phyloP scores from a whole-genome alignment of 2,797 vertebrate species.

The Pterois miles region DNA sequence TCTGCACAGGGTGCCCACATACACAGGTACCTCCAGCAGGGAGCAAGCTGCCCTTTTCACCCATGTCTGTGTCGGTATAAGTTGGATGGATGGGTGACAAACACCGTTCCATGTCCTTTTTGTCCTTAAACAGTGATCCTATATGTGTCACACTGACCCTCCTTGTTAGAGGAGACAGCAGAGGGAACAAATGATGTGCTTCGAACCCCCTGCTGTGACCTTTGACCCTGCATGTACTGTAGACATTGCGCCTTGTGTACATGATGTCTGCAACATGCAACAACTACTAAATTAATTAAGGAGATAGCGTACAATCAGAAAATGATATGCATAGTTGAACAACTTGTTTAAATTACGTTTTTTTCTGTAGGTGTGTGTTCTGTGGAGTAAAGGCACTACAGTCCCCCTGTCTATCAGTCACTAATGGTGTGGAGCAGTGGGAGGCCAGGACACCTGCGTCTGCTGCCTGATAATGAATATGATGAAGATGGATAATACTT shows the following conservation, averaged over 20 bases:
- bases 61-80: slow-evolving; percentile 6
- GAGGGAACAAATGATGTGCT: slow-evolving; percentile 63
- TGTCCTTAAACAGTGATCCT: slow-evolving; percentile 25
- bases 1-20: not conserved
- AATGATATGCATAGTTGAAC: slow-evolving; percentile 9
- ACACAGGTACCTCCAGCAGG: not conserved
- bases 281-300: slow-evolving; percentile 13
- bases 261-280: slow-evolving; percentile 1
- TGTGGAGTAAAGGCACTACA: slow-evolving; percentile 25
- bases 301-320: not conserved
- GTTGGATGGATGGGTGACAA: slow-evolving; percentile 54
- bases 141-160: slow-evolving; percentile 46
- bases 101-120: slow-evolving; percentile 45
- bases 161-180: slow-evolving; percentile 72
- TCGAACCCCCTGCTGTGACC: slow-evolving; percentile 56
- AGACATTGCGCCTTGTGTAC: not conserved
- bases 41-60: slow-evolving; percentile 43
- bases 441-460: slow-evolving; percentile 77
- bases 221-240: slow-evolving; percentile 53
- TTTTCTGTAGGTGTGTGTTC: slow-evolving; percentile 30
- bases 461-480: slow-evolving; percentile 78
- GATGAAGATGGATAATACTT: slow-evolving; percentile 81
- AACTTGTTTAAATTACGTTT: slow-evolving; percentile 30
- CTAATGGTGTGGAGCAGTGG: slow-evolving; percentile 77
- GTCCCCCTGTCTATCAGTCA: slow-evolving; percentile 68